Evolutionary conservation across 53 echinoderm and acorn worm genomes (phyloP), one percentile per base, ranked within the genome.

Genomic region (Astropecten irregularis): DNA sequence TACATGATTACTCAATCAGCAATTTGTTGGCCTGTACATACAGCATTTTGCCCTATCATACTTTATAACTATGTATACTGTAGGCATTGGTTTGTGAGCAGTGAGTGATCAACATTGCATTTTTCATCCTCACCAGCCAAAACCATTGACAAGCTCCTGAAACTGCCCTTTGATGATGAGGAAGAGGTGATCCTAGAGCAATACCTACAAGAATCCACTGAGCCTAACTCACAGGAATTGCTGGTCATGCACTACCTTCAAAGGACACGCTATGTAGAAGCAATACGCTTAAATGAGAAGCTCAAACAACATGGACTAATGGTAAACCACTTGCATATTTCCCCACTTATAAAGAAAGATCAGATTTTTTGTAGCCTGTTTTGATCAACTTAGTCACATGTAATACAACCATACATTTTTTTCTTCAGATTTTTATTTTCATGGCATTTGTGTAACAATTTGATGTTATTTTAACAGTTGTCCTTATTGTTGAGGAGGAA

Each of bases 211-310:
- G 92, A 95, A 11, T 88, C 92, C 21, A 90, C 81, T 16, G 99
- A 97, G 71, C 92, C 95, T 15, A 97, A 97, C 84, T 95, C 99
- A 4, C 91, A 95, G 55, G 99, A 97, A 70, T 66, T 97, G 13
- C 90, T 97, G 7, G 90, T 97, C 54, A 97, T 97, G 94, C 99
- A 97, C 62, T 89, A 88, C 64, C 85, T 97, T 13, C 99, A 97
- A 73, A 44, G 95, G 62, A 92, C 92, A 21, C 89, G 92, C 62
- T 97, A 92, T 83, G 99, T 97, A 23, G 94, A 97, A 39, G 99
- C 99, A 0, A 88, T 95, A 39, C 77, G 95, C 47, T 71, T 95
- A 52, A 97, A 97, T 37, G 87, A 94, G 66, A 92, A 73, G 32
- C 88, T 94, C 48, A 97, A 94, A 64, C 99, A 94, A 22, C 87